Base-by-base conservation (phyloP, 35 echinoderm and acorn worm genomes). In the Heliocidaris erythrogramma region DNA sequence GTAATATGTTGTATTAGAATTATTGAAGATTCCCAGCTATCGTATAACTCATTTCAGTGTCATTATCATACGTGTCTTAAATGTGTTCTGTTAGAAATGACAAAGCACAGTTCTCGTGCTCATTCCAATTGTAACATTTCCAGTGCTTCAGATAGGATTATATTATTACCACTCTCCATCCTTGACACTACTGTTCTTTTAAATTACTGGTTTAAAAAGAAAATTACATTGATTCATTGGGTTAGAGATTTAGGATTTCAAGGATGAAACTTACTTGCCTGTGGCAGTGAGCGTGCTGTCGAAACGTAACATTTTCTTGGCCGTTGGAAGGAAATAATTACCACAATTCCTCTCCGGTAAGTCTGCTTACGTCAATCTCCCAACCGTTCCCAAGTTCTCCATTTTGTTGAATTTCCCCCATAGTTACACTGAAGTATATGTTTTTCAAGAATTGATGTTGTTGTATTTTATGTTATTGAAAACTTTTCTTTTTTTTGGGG, bases 281-380 rank as follows among this genome's bases (percentile, higher is more conserved):
- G 65, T n/a, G 65, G 18, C 65, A 78, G 65, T 78, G 65, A 78
- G 27, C 65, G 65, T 27, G 65, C 65, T n/a, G 65, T 78, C 8
- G 65, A 78, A 56, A 78, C 65, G 65, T 78, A 78, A 78, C 65
- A 78, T 78, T 78, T n/a, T 78, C 65, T 78, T 78, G 65, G 65
- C 65, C 65, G 21, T 78, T 78, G 87, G 31, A 89, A 89, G 87
- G 87, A 89, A 89, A 32, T 89, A 32, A 89, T 89, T 89, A 48
- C 47, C 87, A 89, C 87, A 89, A 89, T 89, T 89, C 47, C 87
- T 89, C 87, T 89, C 87, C 87, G 87, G 87, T 89, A 89, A 89
- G 87, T 89, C 31, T 78, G 65, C 65, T 78, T 78, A 78, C 65
- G 65, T 78, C 65, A 78, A n/a, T 7, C 65, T 78, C 21, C 65